A percentile compares a stretch with the other conserved stretches of the same genome.
Evolutionary conservation across 1,140 invertebrate species (phyloP).

Genomic region (Bombyx mori): ASM3026992v2 NC_085123.1:10424001-10424500

Average conservation of each 20-base stretch:
- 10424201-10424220: constrained; percentile 48
- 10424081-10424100: no score
- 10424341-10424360: constrained; percentile 43
- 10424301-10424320: no score
- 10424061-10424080: constrained; percentile 12
- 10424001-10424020: not conserved
- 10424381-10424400: constrained; percentile 63
- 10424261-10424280: constrained; percentile 34
- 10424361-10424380: constrained; percentile 69
- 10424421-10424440: constrained; percentile 59
- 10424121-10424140: no score
- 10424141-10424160: constrained; percentile 30
- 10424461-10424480: constrained; percentile 68
- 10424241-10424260: constrained; percentile 21
- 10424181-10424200: constrained; percentile 56
- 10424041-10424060: constrained; percentile 9
- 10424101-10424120: no score
- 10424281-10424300: constrained; percentile 9
- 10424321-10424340: no score
- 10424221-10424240: constrained; percentile 37
- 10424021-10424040: not conserved
- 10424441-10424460: constrained; percentile 67
- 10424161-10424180: constrained; percentile 52
- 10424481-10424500: constrained; percentile 63
- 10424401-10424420: constrained; percentile 66